phyloP scores from a whole-genome alignment of 2,888 invertebrate species.

The Mesorhabditis spiculigera region DNA sequence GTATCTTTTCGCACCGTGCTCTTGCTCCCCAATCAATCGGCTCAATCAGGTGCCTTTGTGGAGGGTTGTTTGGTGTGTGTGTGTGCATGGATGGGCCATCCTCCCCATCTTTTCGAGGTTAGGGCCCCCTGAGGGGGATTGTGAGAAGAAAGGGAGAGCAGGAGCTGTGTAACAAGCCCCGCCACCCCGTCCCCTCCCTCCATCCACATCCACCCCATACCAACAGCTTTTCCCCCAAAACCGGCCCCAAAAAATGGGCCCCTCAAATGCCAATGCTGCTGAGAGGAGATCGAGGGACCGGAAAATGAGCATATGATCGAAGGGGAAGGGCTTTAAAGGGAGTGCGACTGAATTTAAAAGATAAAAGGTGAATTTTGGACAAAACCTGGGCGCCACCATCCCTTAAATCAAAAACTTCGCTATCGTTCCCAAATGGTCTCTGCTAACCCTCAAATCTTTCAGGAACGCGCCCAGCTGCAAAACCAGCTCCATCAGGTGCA shows the following conservation, averaged over 20 bases:
- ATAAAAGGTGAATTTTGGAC: too few relatives aligned
- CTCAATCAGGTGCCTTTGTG: too few relatives aligned
- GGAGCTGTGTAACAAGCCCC: not conserved
- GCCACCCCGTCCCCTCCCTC: not conserved
- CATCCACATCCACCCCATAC: constrained; percentile 14
- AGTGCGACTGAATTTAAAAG: not conserved
- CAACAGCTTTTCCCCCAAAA: constrained; percentile 22
- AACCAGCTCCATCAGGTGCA: constrained; percentile 83
- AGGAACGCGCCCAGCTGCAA: constrained; percentile 80
- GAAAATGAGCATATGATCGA: constrained; percentile 84
- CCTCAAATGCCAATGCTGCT: constrained; percentile 13
- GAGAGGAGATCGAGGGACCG: too few relatives aligned
- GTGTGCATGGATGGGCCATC: too few relatives aligned
- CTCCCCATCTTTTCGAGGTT: too few relatives aligned
- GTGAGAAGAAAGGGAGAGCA: too few relatives aligned
- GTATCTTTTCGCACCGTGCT: too few relatives aligned
- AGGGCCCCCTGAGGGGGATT: too few relatives aligned
- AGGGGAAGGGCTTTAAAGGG: constrained; percentile 60
- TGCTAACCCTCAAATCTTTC: constrained; percentile 12
- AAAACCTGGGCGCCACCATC: too few relatives aligned
- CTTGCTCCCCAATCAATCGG: too few relatives aligned
- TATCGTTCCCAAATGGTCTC: not conserved
- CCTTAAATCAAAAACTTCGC: too few relatives aligned
- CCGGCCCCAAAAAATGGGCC: constrained; percentile 19
- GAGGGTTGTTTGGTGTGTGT: too few relatives aligned